Conservation (phyloP, 2,797 vertebrate genomes). For the Mormyrops attenuatus region DNA sequence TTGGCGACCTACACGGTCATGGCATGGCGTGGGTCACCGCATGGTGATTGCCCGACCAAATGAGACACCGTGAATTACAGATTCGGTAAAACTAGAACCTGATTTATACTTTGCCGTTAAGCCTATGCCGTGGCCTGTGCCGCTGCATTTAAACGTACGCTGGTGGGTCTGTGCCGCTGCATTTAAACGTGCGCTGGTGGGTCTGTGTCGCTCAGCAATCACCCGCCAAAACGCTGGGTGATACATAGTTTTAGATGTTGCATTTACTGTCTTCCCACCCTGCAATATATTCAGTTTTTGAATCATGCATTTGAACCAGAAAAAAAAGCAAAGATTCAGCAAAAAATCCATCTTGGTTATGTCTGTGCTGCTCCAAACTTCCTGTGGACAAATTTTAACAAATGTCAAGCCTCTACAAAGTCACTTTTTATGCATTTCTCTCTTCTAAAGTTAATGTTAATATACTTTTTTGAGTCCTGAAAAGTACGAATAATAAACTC, state of each 20-base stretch:
- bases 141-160: not conserved
- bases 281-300: not conserved
- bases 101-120: not conserved
- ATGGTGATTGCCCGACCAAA: not conserved
- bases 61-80: not conserved
- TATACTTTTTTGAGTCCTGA: not conserved
- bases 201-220: not conserved
- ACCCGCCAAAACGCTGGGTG: not conserved
- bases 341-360: not conserved
- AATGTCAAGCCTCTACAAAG: not conserved
- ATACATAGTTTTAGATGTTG: not conserved
- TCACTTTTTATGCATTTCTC: not conserved
- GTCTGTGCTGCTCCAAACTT: not conserved
- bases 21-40: not conserved
- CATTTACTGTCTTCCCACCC: not conserved
- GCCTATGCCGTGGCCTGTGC: not conserved
- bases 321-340: not conserved
- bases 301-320: not conserved
- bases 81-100: not conserved
- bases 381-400: not conserved
- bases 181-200: no score
- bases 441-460: not conserved
- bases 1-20: not conserved
- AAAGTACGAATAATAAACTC: not conserved
- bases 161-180: no score